phyloP scores from a whole-genome alignment of 2,888 invertebrate genomes.

The Clusia tigrina region DNA sequence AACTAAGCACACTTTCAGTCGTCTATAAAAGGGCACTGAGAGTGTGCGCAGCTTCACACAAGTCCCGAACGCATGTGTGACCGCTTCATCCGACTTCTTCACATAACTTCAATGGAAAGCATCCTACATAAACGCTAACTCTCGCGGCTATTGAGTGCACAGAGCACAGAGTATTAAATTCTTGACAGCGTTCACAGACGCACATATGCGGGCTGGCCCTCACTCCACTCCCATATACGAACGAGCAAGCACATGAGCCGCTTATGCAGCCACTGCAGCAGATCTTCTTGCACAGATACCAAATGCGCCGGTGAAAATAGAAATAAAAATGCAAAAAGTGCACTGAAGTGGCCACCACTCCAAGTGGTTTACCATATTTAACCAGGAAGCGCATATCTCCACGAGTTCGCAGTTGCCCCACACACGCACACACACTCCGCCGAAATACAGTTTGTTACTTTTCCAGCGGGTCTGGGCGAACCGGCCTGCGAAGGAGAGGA shows the following conservation, averaged over 20 bases:
- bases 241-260: too few relatives aligned
- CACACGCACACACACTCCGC: not conserved
- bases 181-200: too few relatives aligned
- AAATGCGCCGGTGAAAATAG: not conserved
- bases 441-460: not conserved
- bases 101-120: not conserved
- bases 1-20: not conserved
- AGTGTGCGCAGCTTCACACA: too few relatives aligned
- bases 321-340: not conserved
- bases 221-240: not conserved
- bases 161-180: not conserved
- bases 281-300: not conserved
- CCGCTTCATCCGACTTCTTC: not conserved
- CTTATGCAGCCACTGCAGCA: not conserved
- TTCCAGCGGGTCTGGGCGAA: too few relatives aligned
- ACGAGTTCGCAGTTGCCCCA: not conserved
- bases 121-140: not conserved
- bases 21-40: not conserved
- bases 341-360: slow-evolving; percentile 1
- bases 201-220: too few relatives aligned
- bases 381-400: slow-evolving; percentile 9
- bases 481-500: not conserved
- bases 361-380: not conserved
- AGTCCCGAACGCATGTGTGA: not conserved
- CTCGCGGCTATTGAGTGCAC: not conserved